phyloP scores from a whole-genome alignment of 1,140 invertebrate species.

The Trachymyrmex cornetzi region DNA sequence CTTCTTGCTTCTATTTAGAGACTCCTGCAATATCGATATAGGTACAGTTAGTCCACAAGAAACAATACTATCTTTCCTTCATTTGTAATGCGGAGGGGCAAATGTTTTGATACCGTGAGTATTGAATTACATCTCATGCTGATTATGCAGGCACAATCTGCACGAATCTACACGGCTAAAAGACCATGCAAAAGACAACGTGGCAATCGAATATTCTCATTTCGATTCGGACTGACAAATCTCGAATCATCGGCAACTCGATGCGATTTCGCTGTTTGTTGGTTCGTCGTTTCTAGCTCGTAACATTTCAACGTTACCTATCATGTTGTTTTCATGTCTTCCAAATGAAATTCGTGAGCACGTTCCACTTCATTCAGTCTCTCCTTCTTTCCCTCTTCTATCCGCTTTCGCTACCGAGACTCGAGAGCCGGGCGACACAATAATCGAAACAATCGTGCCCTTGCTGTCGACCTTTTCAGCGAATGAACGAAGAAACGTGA shows the following conservation, averaged over 20 bases:
- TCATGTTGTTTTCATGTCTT: background rate
- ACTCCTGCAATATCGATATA: background rate
- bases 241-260: background rate
- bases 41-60: background rate
- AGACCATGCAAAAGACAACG: too few species aligned
- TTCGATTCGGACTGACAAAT: background rate
- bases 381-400: background rate
- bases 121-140: background rate
- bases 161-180: background rate
- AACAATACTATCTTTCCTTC: background rate
- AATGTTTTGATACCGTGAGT: background rate
- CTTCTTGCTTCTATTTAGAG: background rate
- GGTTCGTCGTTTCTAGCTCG: background rate
- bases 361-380: background rate
- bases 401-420: background rate
- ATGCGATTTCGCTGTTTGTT: background rate
- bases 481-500: background rate
- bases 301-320: background rate
- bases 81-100: background rate
- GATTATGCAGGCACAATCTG: background rate
- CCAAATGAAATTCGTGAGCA: background rate
- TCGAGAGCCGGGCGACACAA: background rate
- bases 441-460: constrained; percentile 19
- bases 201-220: background rate
- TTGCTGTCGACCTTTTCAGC: constrained; percentile 1